Percentiles rank a stretch among this genome's conserved stretches.
These are phyloP conservation scores for Leptonema lineaticorne DNA, from an alignment of 1,140 invertebrate genomes.

Conservation along the genomic window DNA sequence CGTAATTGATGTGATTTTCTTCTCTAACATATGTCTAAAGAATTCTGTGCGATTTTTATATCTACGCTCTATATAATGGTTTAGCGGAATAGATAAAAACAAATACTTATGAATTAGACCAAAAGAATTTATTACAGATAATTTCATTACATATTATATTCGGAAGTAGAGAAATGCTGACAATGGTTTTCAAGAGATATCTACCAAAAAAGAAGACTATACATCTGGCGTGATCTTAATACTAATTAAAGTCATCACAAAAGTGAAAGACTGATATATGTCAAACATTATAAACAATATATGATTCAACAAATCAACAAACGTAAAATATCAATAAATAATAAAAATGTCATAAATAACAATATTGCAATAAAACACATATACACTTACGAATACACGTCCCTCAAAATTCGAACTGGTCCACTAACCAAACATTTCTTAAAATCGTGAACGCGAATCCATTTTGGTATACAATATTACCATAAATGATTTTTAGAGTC, in stretches of 20 bases:
- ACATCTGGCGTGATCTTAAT: conserved; percentile 42
- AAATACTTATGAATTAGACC: conserved; percentile 32
- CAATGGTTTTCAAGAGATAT: conserved; percentile 42
- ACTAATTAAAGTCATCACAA: conserved; percentile 40
- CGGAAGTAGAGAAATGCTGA: conserved; percentile 43
- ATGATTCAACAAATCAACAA: conserved; percentile 40
- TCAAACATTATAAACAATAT: conserved; percentile 40
- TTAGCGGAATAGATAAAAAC: too few species aligned
- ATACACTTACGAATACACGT: too few species aligned
- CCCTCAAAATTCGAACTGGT: too few species aligned
- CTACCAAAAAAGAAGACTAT: conserved; percentile 43
- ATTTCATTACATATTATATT: conserved; percentile 43
- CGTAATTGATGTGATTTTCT: too few species aligned
- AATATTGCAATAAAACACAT: conserved; percentile 41
- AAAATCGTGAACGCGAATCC: too few species aligned
- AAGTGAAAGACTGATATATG: conserved; percentile 37
- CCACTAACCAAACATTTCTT: too few species aligned
- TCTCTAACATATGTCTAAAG: too few species aligned
- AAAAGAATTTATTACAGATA: conserved; percentile 43
- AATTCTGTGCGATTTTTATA: too few species aligned
- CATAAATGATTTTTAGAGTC: too few species aligned
- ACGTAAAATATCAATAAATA: conserved; percentile 36
- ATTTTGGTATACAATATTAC: too few species aligned
- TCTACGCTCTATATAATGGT: too few species aligned
- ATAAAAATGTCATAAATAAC: conserved; percentile 39